Percentiles rank a stretch among this genome's conserved stretches.
These are phyloP conservation scores for Lepidurus apus DNA, from an alignment of 1,140 invertebrate genomes.

Conservation along the genomic window DNA sequence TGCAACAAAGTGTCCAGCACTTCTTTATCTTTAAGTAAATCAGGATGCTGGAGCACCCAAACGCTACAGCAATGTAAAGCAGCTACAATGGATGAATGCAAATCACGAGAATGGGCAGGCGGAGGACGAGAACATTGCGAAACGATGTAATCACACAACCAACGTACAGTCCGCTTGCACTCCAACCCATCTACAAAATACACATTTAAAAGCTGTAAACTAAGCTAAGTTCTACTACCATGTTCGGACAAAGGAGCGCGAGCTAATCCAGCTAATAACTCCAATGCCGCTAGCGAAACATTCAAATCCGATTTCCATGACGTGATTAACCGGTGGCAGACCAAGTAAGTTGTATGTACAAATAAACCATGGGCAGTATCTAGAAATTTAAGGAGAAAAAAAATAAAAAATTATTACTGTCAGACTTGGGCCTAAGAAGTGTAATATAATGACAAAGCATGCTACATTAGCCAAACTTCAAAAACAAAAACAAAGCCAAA, in stretches of 20 bases:
- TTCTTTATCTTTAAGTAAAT: conserved; percentile 82
- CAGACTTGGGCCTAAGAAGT: too few species aligned
- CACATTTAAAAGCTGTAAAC: conserved; percentile 23
- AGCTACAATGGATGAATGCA: conserved; percentile 95
- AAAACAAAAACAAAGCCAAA: not conserved
- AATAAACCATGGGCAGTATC: conserved; percentile 80
- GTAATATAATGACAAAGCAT: not conserved
- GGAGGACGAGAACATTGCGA: conserved; percentile 88
- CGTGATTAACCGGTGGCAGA: conserved; percentile 88
- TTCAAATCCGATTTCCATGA: conserved; percentile 95
- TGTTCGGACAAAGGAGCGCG: conserved; percentile 76
- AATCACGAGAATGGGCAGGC: conserved; percentile 90
- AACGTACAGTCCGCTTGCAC: conserved; percentile 89
- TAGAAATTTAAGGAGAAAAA: conserved; percentile 40
- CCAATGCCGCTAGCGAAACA: conserved; percentile 85
- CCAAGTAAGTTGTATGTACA: conserved; percentile 82
- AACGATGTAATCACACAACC: conserved; percentile 95
- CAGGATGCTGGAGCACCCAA: conserved; percentile 85
- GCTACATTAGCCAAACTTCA: not conserved
- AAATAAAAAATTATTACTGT: too few species aligned
- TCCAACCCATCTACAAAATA: conserved; percentile 64
- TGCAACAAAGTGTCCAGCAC: conserved; percentile 88
- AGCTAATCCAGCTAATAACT: conserved; percentile 81
- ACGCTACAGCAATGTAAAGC: conserved; percentile 85
- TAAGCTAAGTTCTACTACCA: conserved; percentile 52